A percentile compares a stretch with the other conserved stretches of the same genome.
Conservation (phyloP, 2,113 vertebrate genomes). For the Diglossa brunneiventris region DNA sequence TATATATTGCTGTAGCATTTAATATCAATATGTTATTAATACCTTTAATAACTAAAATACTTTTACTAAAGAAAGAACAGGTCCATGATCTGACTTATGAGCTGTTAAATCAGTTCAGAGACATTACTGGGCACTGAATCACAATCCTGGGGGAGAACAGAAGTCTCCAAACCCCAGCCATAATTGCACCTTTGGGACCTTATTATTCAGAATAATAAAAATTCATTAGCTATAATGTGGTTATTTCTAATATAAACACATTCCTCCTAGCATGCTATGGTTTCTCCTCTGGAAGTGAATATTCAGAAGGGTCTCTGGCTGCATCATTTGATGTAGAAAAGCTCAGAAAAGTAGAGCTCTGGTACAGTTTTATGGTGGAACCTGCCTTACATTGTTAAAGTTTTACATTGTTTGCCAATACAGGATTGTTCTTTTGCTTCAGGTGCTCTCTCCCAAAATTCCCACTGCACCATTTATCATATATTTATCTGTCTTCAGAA, state of each 20-base stretch:
- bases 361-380: background rate
- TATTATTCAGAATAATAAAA: background rate
- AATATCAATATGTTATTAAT: background rate
- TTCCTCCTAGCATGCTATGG: background rate
- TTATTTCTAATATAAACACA: background rate
- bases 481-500: background rate
- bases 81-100: background rate
- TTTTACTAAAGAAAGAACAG: background rate
- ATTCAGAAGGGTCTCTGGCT: background rate
- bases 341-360: background rate
- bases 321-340: background rate
- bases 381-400: rapidly evolving
- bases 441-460: background rate
- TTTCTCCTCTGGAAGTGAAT: background rate
- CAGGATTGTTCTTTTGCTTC: background rate
- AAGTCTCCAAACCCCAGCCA: background rate
- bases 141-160: background rate
- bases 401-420: background rate
- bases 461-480: background rate
- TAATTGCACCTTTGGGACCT: background rate
- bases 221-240: background rate
- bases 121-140: background rate
- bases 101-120: background rate
- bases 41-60: background rate
- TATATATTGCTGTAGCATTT: background rate